phyloP scores from a whole-genome alignment of 2,113 vertebrate species.

The Epinephelus cyanopodus region DNA sequence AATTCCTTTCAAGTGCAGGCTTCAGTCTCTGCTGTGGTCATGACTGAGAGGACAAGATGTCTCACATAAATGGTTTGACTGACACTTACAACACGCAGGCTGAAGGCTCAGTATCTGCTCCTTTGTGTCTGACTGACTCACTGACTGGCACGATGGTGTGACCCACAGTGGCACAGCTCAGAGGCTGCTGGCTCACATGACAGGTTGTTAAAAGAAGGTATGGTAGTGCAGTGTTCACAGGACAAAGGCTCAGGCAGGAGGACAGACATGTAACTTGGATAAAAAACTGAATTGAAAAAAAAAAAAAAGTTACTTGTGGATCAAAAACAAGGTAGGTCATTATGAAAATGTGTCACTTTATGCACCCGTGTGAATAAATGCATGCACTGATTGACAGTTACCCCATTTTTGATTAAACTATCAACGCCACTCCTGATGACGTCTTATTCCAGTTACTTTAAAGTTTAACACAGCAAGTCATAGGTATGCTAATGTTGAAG shows the following conservation, averaged over 20 bases:
- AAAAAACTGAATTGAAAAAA: too few relatives aligned
- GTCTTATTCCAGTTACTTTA: too few relatives aligned
- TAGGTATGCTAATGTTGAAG: too few relatives aligned
- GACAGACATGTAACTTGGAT: not conserved
- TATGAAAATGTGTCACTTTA: too few relatives aligned
- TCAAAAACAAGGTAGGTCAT: too few relatives aligned
- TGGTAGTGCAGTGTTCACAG: not conserved
- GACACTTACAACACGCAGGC: not conserved
- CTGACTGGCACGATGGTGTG: not conserved
- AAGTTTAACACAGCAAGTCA: too few relatives aligned
- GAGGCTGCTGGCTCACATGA: not conserved
- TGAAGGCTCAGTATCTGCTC: not conserved
- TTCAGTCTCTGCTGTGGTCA: not conserved
- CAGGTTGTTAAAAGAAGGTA: not conserved
- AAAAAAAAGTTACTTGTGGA: too few relatives aligned
- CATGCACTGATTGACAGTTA: too few relatives aligned
- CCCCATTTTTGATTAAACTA: too few relatives aligned
- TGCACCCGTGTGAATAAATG: too few relatives aligned
- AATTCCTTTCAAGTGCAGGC: not conserved
- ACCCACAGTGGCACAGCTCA: not conserved
- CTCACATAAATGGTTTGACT: conserved; percentile 10
- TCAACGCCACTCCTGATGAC: too few relatives aligned
- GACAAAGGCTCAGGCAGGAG: not conserved
- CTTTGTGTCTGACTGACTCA: not conserved
- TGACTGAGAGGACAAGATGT: not conserved